Conservation (phyloP, 2,888 invertebrate species). For the Lypha dubia region DNA sequence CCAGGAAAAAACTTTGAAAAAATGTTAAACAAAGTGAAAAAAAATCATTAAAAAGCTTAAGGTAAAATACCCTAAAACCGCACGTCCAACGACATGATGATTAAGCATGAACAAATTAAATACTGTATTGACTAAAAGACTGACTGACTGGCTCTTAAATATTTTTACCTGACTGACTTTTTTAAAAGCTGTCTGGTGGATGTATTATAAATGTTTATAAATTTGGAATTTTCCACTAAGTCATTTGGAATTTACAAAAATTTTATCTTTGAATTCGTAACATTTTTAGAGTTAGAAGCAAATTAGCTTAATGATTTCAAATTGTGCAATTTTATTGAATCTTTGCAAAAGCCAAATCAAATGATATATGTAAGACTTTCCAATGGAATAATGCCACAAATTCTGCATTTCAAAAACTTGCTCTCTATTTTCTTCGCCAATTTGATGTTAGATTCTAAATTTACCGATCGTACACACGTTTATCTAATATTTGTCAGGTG, state of each 20-base stretch:
- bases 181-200: constrained; percentile 39
- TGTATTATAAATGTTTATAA: background rate
- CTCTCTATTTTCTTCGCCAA: no score
- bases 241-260: background rate
- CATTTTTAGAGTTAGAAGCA: background rate
- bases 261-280: constrained; percentile 4
- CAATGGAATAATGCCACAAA: no score
- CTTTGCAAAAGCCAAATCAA: no score
- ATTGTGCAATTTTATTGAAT: no score
- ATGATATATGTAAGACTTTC: no score
- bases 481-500: no score
- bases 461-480: no score
- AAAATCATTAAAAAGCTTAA: constrained; percentile 49
- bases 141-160: constrained; percentile 60
- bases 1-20: constrained; percentile 33
- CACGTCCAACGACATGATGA: constrained; percentile 58
- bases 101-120: constrained; percentile 48
- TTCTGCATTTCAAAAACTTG: no score
- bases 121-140: constrained; percentile 54
- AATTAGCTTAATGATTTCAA: no score
- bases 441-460: no score
- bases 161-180: constrained; percentile 54
- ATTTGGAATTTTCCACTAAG: background rate
- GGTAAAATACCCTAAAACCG: constrained; percentile 49
- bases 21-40: constrained; percentile 9